phyloP scores from a whole-genome alignment of 2,888 invertebrate species.

The Philereme transversata region DNA sequence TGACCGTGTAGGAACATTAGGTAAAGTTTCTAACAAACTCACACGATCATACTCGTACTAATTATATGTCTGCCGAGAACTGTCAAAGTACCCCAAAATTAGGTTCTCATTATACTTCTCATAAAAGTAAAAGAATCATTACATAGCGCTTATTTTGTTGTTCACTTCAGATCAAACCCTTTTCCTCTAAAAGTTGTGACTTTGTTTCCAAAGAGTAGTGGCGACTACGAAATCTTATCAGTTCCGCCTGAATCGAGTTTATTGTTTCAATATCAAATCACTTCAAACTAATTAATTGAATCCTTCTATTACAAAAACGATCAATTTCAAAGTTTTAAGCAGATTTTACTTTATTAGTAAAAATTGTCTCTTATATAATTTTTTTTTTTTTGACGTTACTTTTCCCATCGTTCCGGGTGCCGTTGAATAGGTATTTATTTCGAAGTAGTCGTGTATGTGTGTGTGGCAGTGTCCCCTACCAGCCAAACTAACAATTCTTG shows the following conservation, averaged over 20 bases:
- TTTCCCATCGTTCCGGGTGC: too few species aligned
- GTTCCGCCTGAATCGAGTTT: conserved; percentile 18
- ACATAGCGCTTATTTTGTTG: conserved; percentile 18
- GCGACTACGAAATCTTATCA: conserved; percentile 21
- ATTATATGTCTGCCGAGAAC: too few species aligned
- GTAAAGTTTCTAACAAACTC: too few species aligned
- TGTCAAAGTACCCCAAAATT: background rate
- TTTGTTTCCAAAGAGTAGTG: conserved; percentile 28
- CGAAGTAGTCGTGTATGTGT: too few species aligned
- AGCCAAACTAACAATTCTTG: too few species aligned
- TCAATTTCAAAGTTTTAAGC: background rate
- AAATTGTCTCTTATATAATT: too few species aligned
- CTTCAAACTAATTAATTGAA: conserved; percentile 18
- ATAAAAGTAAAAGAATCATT: conserved; percentile 12
- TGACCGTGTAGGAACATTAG: too few species aligned
- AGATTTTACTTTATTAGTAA: too few species aligned
- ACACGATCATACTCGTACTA: too few species aligned
- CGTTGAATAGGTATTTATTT: too few species aligned
- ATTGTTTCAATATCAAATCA: conserved; percentile 9
- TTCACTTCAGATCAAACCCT: conserved; percentile 21
- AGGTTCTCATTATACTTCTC: background rate
- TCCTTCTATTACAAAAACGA: background rate
- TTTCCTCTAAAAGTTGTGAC: conserved; percentile 28
- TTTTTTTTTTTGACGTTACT: too few species aligned
- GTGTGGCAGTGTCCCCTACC: too few species aligned